Conservation (phyloP, 2,888 invertebrate genomes). For the Zygothrica quintamaculata region DNA sequence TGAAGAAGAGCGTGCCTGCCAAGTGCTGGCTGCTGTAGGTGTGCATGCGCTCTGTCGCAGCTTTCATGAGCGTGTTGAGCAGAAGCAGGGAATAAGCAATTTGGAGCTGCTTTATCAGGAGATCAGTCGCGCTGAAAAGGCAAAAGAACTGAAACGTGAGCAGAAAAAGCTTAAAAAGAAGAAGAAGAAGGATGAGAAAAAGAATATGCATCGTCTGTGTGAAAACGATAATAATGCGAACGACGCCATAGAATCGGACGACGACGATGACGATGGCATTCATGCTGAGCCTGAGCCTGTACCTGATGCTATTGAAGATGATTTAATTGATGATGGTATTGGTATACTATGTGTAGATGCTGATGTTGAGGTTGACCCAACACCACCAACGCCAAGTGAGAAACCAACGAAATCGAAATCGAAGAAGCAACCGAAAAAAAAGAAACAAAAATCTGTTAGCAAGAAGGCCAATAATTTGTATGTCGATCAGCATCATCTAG, state of each 20-base stretch:
- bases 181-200: constrained; percentile 88
- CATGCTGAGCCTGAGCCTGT: constrained; percentile 14
- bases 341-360: constrained; percentile 44
- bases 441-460: constrained; percentile 69
- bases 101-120: constrained; percentile 95
- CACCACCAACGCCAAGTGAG: constrained; percentile 34
- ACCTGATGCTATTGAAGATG: constrained; percentile 29
- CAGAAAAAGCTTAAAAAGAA: constrained; percentile 93
- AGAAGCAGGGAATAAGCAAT: constrained; percentile 94
- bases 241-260: constrained; percentile 68
- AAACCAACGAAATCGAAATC: constrained; percentile 73
- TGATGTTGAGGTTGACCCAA: constrained; percentile 40
- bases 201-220: constrained; percentile 81
- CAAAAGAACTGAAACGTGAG: constrained; percentile 93
- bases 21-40: constrained; percentile 94
- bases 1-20: constrained; percentile 97
- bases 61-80: constrained; percentile 95
- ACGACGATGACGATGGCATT: constrained; percentile 75
- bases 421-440: constrained; percentile 75
- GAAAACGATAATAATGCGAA: constrained; percentile 48
- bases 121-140: constrained; percentile 93
- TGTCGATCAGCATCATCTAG: constrained; percentile 45
- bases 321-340: constrained; percentile 69
- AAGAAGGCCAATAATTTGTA: constrained; percentile 52
- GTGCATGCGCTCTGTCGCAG: constrained; percentile 94